Base-by-base conservation (phyloP, 2,888 invertebrate species). In the Xylota segnis region DNA sequence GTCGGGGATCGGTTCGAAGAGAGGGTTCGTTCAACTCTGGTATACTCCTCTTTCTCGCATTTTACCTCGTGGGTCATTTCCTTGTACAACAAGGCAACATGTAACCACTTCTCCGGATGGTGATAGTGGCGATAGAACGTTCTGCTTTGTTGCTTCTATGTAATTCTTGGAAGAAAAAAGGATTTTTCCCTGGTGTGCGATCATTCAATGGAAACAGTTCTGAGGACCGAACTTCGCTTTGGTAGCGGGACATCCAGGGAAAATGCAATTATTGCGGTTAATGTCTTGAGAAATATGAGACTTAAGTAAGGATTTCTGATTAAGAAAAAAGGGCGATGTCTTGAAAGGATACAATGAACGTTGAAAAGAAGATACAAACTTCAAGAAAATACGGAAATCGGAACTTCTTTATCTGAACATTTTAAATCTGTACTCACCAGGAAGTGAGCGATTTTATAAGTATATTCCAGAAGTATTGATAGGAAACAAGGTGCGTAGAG, bases 41-140 rank as follows among this genome's bases (percentile, higher is more conserved):
- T 37, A 29, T 54, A 47, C 63, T 76, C 54, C 77, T 61, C 50
- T 40, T 70, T 65, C 50, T 23, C 40, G 10, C 50, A 52, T 77
- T 77, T 50, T 61, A 63, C 16, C 58, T 81, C 63, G 59, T 76
- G 66, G 84, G 81, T 84, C 75, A 84, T 86, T 86, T 81, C 84
- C 84, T 81, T 81, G 75, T 75, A 68, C 63, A 75, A 58, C 50
- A 65, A 52, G 63, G 54, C 63, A 68, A 63, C 75, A 65, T 61
- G 68, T 77, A 59, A 77, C 65, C 59, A 45, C 61, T 83, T 83
- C 66, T 77, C 45, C 6, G 40, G 71, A 72, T 61, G 50, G 50
- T 45, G 56, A 45, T 56, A 18, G 16, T 16, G 52, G 34, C 37
- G 50, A 40, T 61, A 43, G 43, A 9, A 43, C 65, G 79, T 79